These are phyloP conservation scores for Aphelenchoides besseyi DNA, from an alignment of 1,140 invertebrate species.

Conservation along the genomic window DNA sequence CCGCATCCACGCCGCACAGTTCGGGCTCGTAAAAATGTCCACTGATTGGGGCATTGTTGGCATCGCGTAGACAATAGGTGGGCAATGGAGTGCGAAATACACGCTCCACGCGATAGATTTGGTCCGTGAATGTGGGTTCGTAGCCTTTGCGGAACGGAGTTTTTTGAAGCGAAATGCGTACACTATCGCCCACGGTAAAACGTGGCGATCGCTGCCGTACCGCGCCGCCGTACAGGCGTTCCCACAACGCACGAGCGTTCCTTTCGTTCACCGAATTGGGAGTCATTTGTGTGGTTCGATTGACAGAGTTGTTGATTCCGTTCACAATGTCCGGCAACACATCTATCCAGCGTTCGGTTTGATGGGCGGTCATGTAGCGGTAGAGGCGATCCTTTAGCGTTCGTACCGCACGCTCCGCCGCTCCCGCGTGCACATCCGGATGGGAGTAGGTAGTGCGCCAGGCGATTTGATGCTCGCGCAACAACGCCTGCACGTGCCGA, in stretches of 20 bases:
- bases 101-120: too few relatives aligned
- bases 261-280: too few relatives aligned
- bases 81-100: too few relatives aligned
- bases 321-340: constrained; percentile 34
- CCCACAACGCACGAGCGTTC: too few relatives aligned
- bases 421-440: constrained; percentile 39
- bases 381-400: constrained; percentile 39
- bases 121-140: constrained; percentile 24
- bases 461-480: constrained; percentile 19
- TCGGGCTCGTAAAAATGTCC: too few relatives aligned
- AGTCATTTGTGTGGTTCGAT: constrained; percentile 21
- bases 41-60: too few relatives aligned
- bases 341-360: constrained; percentile 36
- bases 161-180: constrained; percentile 26
- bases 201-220: neutral
- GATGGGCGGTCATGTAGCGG: constrained; percentile 34
- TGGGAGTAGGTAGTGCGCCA: constrained; percentile 19
- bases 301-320: constrained; percentile 32
- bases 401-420: constrained; percentile 36
- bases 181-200: constrained; percentile 15
- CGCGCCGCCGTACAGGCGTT: too few relatives aligned
- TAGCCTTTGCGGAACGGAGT: constrained; percentile 26
- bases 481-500: constrained; percentile 27
- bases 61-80: too few relatives aligned
- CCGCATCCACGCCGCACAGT: too few relatives aligned